phyloP scores from a whole-genome alignment of 2,113 vertebrate genomes.

The Mungos mungo region DNA sequence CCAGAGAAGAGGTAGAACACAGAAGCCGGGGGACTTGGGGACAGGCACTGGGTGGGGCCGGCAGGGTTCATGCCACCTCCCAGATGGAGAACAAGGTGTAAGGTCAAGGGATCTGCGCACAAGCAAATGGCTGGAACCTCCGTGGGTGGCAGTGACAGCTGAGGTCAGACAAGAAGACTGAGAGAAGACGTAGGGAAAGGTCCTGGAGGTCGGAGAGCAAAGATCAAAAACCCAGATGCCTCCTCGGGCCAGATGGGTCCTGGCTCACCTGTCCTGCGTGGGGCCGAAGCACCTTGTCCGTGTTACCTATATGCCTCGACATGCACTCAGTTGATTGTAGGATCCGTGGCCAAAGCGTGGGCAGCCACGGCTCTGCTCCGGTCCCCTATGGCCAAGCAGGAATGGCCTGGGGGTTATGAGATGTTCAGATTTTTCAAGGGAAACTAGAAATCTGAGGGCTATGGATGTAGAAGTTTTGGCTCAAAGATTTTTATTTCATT shows the following conservation, averaged over 20 bases:
- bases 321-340: neutral
- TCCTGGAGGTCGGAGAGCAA: neutral
- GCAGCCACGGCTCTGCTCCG: neutral
- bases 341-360: neutral
- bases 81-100: neutral
- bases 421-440: neutral
- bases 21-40: neutral
- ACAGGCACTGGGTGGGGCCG: neutral
- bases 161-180: neutral
- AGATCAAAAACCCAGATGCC: neutral
- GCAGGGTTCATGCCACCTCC: neutral
- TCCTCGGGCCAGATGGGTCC: neutral
- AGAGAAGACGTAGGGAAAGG: neutral
- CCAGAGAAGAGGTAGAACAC: no score
- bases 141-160: neutral
- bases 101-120: neutral
- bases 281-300: neutral
- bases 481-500: neutral
- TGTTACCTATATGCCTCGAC: rapidly evolving
- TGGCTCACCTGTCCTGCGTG: no score
- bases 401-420: rapidly evolving
- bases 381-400: neutral
- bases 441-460: neutral
- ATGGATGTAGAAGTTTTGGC: neutral
- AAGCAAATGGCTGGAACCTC: neutral